Conservation (phyloP, 2,113 vertebrate species). For the Uria aalge region DNA sequence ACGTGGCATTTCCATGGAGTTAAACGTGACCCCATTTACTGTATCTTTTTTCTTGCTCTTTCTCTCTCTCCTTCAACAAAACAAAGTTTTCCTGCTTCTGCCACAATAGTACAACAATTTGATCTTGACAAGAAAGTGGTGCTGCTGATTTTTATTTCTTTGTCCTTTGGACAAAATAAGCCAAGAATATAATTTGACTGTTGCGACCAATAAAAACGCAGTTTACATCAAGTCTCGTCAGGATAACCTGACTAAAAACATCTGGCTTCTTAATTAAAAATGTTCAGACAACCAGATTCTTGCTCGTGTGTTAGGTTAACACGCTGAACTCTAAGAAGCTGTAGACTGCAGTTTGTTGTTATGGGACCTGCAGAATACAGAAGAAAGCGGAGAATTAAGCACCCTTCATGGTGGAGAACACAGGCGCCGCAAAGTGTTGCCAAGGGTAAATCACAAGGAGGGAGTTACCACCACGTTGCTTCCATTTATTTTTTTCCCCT, state of each 20-base stretch:
- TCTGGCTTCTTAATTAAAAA: slow-evolving; percentile 80
- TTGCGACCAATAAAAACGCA: slow-evolving; percentile 79
- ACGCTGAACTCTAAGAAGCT: slow-evolving; percentile 88
- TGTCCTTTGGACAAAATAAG: slow-evolving; percentile 86
- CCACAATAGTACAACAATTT: slow-evolving; percentile 80
- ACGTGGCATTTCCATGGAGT: slow-evolving; percentile 84
- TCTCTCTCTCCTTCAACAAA: slow-evolving; percentile 75
- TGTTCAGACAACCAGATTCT: slow-evolving; percentile 85
- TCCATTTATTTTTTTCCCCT: neutral
- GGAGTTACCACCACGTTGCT: slow-evolving; percentile 76
- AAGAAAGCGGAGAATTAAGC: slow-evolving; percentile 86
- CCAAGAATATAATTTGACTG: slow-evolving; percentile 78
- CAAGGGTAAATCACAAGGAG: slow-evolving; percentile 66
- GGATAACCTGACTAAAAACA: slow-evolving; percentile 80
- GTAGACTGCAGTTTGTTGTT: slow-evolving; percentile 98
- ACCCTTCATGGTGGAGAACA: slow-evolving; percentile 73
- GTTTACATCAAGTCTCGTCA: slow-evolving; percentile 79
- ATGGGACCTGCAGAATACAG: slow-evolving; percentile 93
- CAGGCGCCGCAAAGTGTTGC: slow-evolving; percentile 73
- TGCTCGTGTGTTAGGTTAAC: slow-evolving; percentile 78
- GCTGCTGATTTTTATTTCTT: slow-evolving; percentile 79
- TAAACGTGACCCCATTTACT: slow-evolving; percentile 77
- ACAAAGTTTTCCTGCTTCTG: slow-evolving; percentile 79
- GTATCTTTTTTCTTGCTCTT: slow-evolving; percentile 74
- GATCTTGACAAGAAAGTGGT: slow-evolving; percentile 82